Evolutionary conservation across 2,797 vertebrate species (phyloP).

Genomic region (Lateolabrax maculatus): DNA sequence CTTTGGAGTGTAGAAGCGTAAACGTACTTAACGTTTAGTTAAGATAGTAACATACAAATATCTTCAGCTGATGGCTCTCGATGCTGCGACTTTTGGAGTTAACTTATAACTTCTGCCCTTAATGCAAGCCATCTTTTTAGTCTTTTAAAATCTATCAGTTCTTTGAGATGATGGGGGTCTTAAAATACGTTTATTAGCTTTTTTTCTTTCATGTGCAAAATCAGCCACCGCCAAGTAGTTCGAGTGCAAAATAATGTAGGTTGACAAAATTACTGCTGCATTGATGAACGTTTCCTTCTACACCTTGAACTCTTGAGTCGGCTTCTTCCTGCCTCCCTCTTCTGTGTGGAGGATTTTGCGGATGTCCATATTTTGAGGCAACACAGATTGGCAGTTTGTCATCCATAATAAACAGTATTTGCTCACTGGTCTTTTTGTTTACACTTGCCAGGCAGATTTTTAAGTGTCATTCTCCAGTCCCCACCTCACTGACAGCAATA

Average conservation of each 20-base stretch:
- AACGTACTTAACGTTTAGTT: slow-evolving; percentile 3
- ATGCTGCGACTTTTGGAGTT: slow-evolving; percentile 43
- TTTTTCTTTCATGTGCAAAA: slow-evolving; percentile 35
- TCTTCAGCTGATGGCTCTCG: slow-evolving; percentile 16
- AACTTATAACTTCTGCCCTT: slow-evolving; percentile 28
- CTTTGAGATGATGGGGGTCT: slow-evolving; percentile 3
- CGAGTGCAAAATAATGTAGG: background rate
- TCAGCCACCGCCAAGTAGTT: slow-evolving; percentile 35
- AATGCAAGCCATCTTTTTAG: slow-evolving; percentile 30
- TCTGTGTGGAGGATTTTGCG: background rate
- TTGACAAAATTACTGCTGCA: background rate
- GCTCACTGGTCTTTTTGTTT: background rate
- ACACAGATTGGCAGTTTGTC: slow-evolving; percentile 22
- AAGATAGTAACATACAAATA: background rate
- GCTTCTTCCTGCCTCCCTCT: background rate
- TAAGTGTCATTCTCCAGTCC: slow-evolving; percentile 6
- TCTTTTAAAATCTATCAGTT: slow-evolving; percentile 14
- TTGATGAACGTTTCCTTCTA: background rate
- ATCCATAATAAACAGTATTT: slow-evolving; percentile 54
- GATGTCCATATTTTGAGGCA: slow-evolving; percentile 30
- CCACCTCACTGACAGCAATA: slow-evolving; percentile 15
- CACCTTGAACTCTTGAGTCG: background rate
- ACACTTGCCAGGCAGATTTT: background rate
- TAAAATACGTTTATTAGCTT: slow-evolving; percentile 1
- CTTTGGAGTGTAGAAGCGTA: background rate